phyloP scores from a whole-genome alignment of 2,113 vertebrate species.

The Sinocyclocheilus maitianheensis region DNA sequence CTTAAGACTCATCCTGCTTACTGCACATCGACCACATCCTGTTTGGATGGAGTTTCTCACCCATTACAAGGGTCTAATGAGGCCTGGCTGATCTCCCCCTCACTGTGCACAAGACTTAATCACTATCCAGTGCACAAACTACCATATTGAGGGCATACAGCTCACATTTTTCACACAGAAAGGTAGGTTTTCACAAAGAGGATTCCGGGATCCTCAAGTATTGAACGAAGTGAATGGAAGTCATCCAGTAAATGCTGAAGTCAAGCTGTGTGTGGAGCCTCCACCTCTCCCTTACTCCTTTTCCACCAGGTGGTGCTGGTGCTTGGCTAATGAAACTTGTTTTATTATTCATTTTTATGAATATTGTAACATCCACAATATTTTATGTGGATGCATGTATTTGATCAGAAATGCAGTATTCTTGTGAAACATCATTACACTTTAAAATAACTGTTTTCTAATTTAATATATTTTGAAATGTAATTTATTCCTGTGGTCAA shows the following conservation, averaged over 20 bases:
- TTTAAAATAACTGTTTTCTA: not conserved
- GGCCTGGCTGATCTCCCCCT: slow-evolving; percentile 5
- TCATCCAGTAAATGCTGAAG: slow-evolving; percentile 58
- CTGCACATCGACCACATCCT: slow-evolving; percentile 7
- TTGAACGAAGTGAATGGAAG: slow-evolving; percentile 30
- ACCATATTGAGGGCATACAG: not conserved
- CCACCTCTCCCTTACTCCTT: slow-evolving; percentile 44
- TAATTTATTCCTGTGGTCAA: not conserved
- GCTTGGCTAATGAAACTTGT: slow-evolving; percentile 16
- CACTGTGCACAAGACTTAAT: not conserved
- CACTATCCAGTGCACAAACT: not conserved
- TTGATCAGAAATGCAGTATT: not conserved
- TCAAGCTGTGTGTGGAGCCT: slow-evolving; percentile 36
- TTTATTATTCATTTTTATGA: not conserved
- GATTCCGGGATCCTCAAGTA: not conserved
- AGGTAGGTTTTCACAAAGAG: not conserved
- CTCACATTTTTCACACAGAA: not conserved
- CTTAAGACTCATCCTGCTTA: slow-evolving; percentile 11
- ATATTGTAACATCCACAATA: not conserved
- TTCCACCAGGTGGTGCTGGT: slow-evolving; percentile 33
- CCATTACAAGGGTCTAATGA: not conserved
- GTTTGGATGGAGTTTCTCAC: not conserved
- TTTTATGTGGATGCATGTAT: slow-evolving; percentile 1
- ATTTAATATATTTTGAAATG: not conserved
- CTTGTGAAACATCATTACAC: not conserved